A percentile compares a stretch with the other conserved stretches of the same genome.
Conservation (phyloP, 2,888 invertebrate species). For the Augiades crinisus region DNA sequence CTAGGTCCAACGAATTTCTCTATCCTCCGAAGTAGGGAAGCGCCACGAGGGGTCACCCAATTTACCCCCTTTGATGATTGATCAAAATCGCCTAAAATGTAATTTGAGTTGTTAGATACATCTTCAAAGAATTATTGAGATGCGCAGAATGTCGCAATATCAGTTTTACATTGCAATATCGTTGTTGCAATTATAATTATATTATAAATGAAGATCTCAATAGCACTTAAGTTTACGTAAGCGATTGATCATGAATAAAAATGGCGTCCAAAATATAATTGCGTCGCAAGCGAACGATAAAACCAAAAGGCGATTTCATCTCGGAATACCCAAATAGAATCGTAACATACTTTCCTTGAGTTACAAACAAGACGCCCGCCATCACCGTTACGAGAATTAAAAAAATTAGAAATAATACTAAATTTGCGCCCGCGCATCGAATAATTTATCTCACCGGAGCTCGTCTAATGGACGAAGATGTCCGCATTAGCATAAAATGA, state of each 20-base stretch:
- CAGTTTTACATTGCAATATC: slow-evolving; percentile 11
- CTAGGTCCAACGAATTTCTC: no score
- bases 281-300: slow-evolving; percentile 20
- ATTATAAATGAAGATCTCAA: slow-evolving; percentile 7
- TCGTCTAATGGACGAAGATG: slow-evolving; percentile 48
- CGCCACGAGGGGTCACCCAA: no score
- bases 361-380: slow-evolving; percentile 36
- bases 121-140: no score
- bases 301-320: slow-evolving; percentile 14
- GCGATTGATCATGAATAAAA: slow-evolving; percentile 18
- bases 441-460: slow-evolving; percentile 43
- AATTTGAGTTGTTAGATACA: no score
- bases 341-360: slow-evolving; percentile 36
- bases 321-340: slow-evolving; percentile 24
- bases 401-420: slow-evolving; percentile 47
- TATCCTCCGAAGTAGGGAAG: no score
- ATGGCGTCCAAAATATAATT: slow-evolving; percentile 20
- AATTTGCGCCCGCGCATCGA: slow-evolving; percentile 60
- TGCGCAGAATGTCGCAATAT: neutral
- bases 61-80: no score
- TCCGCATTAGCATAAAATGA: slow-evolving; percentile 68
- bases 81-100: no score
- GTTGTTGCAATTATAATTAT: slow-evolving; percentile 11
- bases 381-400: slow-evolving; percentile 51
- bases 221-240: slow-evolving; percentile 17